Base-by-base conservation (phyloP, 2,888 invertebrate genomes). In the Lypha dubia region DNA sequence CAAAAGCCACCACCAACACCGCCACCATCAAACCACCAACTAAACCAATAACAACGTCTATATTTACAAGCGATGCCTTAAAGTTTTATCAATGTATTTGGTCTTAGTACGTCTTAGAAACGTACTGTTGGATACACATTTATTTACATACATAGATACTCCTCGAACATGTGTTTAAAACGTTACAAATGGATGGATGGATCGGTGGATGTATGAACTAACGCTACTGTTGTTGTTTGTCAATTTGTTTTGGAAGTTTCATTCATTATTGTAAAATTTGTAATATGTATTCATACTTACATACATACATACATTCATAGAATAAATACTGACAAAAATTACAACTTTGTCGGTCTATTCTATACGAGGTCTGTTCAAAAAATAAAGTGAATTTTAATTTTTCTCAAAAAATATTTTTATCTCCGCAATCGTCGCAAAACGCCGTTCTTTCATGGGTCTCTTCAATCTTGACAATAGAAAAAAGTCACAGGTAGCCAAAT, bases 241-340 rank as follows among this genome's bases (percentile, higher is more conserved):
- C 53, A 75, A 76, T 67, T 67, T 56, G 79, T 35, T 51, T 28
- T 28, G 38, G 38, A 53, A 65, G 53, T 28, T 76, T 76, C 44
- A 76, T 65, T 76, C 44, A 76, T 76, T 17, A n/a, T 20, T 28
- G n/a, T 17, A n/a, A 32, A n/a, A 35, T 46, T 20, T 35, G 41
- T 46, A 58, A 17, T 38, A 62, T n/a, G n/a, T n/a, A n/a, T n/a
- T n/a, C n/a, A n/a, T n/a, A n/a, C n/a, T n/a, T n/a, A n/a, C n/a
- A n/a, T n/a, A n/a, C n/a, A n/a, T n/a, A n/a, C n/a, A n/a, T n/a
- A n/a, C n/a, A n/a, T n/a, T n/a, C n/a, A n/a, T 24, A 32, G 44
- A 73, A 62, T 32, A 60, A 56, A 41, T 13, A 24, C 38, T 35
- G n/a, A 46, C 58, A 56, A 65, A 11, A 65, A 73, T 20, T 41